Evolutionary conservation across 2,113 vertebrate species (phyloP), one percentile per base, ranked within the genome.

Genomic region (Gambusia affinis): DNA sequence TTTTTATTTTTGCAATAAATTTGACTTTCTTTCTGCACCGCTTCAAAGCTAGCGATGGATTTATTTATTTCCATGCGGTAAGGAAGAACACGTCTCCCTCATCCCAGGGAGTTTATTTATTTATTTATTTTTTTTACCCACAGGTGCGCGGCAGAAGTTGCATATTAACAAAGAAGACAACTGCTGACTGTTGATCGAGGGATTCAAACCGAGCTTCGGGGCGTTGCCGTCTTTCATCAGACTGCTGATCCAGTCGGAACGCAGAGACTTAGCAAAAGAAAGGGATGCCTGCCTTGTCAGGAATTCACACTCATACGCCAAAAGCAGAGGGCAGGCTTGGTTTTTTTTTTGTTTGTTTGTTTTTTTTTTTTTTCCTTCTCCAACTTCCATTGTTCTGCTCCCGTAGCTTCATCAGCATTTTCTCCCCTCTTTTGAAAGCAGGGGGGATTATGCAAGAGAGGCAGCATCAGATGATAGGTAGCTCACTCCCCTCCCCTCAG

Each of bases 401-500:
- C 71, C 19, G 3, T 11, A 65, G 83, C 89, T 82, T 91, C 83
- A 85, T 92, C 92, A 93, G 91, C 93, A 80, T 62, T 91, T 87
- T 90, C 81, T 39, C 35, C 35, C 75, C 82, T 69, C 76, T 61
- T 91, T 85, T 84, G 85, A 89, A 86, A 89, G 85, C 76, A 66
- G 78, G 78, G 30, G 30, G 88, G 90, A 92, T 93, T 93, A 91
- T 92, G 88, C 91, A 91, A 92, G 88, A 91, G 75, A 83, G 72
- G 87, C 85, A 84, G 85, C 90, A 87, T 92, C 87, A 85, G 73
- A 85, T 88, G 81, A 88, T 91, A 91, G 87, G 91, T 93, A 91
- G 84, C 82, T 64, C 78, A 63, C 31, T 27, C 29, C 76, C 35
- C 54, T 70, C 67, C 22, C 44, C 14, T 47, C 44, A 47, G 44